Evolutionary conservation across 2,797 vertebrate genomes (phyloP), one percentile per base, ranked within the genome.

Genomic region (Todus mexicanus): DNA sequence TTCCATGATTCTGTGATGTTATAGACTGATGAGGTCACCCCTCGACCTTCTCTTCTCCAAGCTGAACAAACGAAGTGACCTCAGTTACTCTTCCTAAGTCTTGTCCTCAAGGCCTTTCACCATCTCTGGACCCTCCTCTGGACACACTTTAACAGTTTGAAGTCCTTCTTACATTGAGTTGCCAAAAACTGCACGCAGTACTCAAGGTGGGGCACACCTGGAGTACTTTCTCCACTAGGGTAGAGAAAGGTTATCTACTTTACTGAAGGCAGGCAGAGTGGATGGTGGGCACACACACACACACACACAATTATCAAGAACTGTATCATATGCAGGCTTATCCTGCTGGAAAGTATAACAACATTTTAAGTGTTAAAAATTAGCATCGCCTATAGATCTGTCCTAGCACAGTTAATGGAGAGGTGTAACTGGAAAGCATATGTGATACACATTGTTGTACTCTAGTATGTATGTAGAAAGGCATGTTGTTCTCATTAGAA

Each of bases 401-500:
- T 65, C n/a, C 50, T 75, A 42, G n/a, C 37, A 37, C 45, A 35
- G 79, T 50, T 68, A 79, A 42, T 82, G 86, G 71, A 73, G 77
- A 53, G 69, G 71, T 87, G 47, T 81, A 64, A 76, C 43, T 95
- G 87, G 64, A 90, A 95, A 87, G 40, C 64, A 17, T 18, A n/a
- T n/a, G 25, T n/a, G 38, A 80, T 91, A 71, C 61, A 71, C 68
- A 35, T 47, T 40, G 38, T 20, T 65, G 19, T 79, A 25, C 56
- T 56, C 27, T 7, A 20, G 13, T 71, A 29, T 83, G 64, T 87
- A 22, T 84, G 47, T 70, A 82, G 57, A 91, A 90, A 68, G 16
- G 48, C 19, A 35, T 92, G 27, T 78, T 96, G 71, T 95, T 97
- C 61, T 93, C 12, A 14, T 71, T 54, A 51, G 50, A 88, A 69